phyloP scores from a whole-genome alignment of 2,113 vertebrate genomes.

The Cettia cetti region DNA sequence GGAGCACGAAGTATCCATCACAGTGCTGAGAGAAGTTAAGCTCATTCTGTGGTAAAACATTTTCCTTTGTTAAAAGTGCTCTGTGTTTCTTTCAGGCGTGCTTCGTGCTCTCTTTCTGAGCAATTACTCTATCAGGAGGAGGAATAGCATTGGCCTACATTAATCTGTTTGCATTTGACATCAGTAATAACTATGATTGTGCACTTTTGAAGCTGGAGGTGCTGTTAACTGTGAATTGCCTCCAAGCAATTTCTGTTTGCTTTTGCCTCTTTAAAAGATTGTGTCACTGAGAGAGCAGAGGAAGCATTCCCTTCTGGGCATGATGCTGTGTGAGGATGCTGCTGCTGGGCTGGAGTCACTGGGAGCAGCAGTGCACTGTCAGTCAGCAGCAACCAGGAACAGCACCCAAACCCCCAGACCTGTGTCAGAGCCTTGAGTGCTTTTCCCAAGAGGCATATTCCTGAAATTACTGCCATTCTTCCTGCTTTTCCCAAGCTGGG shows the following conservation, averaged over 20 bases:
- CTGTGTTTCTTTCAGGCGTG: neutral
- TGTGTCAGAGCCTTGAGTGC: neutral
- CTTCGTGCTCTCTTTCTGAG: neutral
- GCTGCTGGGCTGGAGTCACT: fast-evolving
- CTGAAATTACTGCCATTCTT: neutral
- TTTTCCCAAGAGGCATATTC: neutral
- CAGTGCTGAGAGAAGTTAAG: neutral
- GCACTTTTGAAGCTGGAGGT: neutral
- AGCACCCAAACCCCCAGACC: neutral
- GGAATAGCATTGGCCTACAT: neutral
- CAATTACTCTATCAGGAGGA: neutral
- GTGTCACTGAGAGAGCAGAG: neutral
- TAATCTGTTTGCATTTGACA: neutral
- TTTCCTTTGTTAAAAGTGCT: neutral
- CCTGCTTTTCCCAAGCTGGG: neutral
- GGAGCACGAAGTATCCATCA: neutral
- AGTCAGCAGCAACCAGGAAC: neutral
- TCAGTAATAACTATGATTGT: neutral
- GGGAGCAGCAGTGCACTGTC: neutral
- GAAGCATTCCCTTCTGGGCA: neutral
- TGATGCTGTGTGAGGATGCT: neutral
- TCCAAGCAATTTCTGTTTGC: neutral
- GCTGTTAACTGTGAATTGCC: neutral
- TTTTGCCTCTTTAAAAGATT: neutral
- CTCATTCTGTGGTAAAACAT: neutral